Evolutionary conservation across 2,113 vertebrate genomes (phyloP), one percentile per base, ranked within the genome.

Genomic region (Syngnathus floridae): DNA sequence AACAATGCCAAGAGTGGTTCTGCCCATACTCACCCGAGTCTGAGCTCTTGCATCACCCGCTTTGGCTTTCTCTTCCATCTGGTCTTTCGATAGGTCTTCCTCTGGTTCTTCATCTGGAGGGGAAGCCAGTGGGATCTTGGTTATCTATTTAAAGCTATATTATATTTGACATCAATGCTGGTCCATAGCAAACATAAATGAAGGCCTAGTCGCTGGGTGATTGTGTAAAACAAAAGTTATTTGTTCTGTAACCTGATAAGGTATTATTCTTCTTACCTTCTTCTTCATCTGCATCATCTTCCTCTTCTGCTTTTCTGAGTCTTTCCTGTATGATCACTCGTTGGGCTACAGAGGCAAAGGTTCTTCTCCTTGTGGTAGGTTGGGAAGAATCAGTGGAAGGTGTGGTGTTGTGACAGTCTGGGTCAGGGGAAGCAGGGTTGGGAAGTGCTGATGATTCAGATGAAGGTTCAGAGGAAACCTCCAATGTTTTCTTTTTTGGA

Each of bases 11-110:
- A 75, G 74, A 65, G 62, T 22, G 69, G 35, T 66, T 65, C 62
- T 62, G 52, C 2, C 66, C 73, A 17, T n/a, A 70, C 85, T 90
- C 86, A 98, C 96, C 87, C 88, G 88, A 0, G 90, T 91, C 82
- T 99, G 96, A 37, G 94, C 93, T 82, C 92, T 93, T 40, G 94
- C 79, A 70, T 98, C 94, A 51, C 95, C 95, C 0, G 85, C 88
- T 79, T 92, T 90, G 54, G 95, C 96, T 71, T 88, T 93, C 75
- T 92, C 91, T 76, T 94, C 82, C 60, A 96, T 52, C 46, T 96
- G 93, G 51, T 95, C 92, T 76, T 95, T 83, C 1, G 88, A 63
- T 38, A 88, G 14, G 11, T 93, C 92, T 72, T 86, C 74, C 11
- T 93, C 91, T 56, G 81, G 76, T 38, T 91, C 22, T 4, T 85